phyloP scores from a whole-genome alignment of 2,888 invertebrate genomes.

The Epinotia nisella region DNA sequence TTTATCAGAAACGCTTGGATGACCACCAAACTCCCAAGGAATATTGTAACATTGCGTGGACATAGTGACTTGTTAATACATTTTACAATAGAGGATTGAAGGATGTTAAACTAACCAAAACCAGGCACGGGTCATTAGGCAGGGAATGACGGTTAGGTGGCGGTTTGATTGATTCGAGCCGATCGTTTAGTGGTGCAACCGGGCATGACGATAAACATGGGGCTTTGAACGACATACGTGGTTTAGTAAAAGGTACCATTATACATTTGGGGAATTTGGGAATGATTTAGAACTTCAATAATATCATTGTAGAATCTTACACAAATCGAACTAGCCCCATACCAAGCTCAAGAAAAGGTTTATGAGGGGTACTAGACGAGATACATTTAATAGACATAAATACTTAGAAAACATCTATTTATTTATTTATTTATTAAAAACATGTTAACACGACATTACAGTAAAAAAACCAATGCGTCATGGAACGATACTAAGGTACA shows the following conservation, averaged over 20 bases:
- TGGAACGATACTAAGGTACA: too few species aligned
- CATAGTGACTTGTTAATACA: background rate
- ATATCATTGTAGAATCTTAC: too few species aligned
- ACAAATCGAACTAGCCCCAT: too few species aligned
- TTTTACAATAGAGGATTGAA: background rate
- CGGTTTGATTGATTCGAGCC: constrained; percentile 53
- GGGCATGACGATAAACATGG: constrained; percentile 44
- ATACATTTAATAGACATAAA: too few species aligned
- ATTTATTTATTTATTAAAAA: too few species aligned
- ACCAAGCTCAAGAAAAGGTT: too few species aligned
- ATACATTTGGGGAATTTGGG: background rate
- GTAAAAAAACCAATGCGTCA: too few species aligned
- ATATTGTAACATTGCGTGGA: background rate
- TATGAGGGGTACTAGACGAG: too few species aligned
- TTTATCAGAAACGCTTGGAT: background rate
- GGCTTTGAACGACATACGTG: constrained; percentile 4
- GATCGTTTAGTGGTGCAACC: constrained; percentile 51
- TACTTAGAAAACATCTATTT: too few species aligned
- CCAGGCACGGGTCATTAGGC: constrained; percentile 47
- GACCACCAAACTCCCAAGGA: background rate
- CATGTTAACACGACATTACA: too few species aligned
- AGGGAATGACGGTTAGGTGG: constrained; percentile 47
- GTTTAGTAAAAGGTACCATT: background rate
- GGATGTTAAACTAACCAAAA: constrained; percentile 48
- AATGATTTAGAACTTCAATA: too few species aligned